Evolutionary conservation across 2,113 vertebrate species (phyloP), one percentile per base, ranked within the genome.

Genomic region (Ovis canadensis): DNA sequence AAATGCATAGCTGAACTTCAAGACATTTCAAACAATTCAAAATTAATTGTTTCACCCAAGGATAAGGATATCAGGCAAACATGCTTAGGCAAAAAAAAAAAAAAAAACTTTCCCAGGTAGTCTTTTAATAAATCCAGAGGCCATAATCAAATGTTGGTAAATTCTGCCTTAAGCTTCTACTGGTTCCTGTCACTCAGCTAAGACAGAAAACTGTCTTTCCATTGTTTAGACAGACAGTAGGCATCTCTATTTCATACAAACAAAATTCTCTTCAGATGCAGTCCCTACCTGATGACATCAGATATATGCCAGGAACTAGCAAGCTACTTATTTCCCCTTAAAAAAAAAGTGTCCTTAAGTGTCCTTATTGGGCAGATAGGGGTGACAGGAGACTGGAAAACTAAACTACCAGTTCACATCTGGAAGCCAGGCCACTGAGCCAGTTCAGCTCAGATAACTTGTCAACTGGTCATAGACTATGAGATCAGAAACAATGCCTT

Each of bases 401-500:
- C 27, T 78, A 93, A 94, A 96, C 43, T 90, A 55, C 60, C 25
- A 57, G 29, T 89, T 97, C 91, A 97, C 97, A 95, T 95, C 96
- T 98, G 96, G 98, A 98, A 97, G 83, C 96, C 96, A 98, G 98
- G 94, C 67, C 31, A 2, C 81, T 86, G n/a, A 86, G n/a, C 71
- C 50, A 80, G 40, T 50, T 90, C 78, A 94, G 62, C 88, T 98
- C 93, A 78, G 92, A 89, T 91, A 96, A 93, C 88, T 54, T 88
- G 86, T 98, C 97, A 97, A 59, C 91, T 9, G 54, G 86, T 89
- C 93, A 74, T 52, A 71, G 86, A 50, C 89, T 82, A 29, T 60
- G 89, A 98, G 96, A 94, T 96, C 96, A 97, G 98, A 97, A 97
- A 93, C 60, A 80, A 64, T 77, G 89, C 50, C 82, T 97, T 96